Conservation (phyloP, 2,888 invertebrate genomes). For the Acrocyrtus sp. region DNA sequence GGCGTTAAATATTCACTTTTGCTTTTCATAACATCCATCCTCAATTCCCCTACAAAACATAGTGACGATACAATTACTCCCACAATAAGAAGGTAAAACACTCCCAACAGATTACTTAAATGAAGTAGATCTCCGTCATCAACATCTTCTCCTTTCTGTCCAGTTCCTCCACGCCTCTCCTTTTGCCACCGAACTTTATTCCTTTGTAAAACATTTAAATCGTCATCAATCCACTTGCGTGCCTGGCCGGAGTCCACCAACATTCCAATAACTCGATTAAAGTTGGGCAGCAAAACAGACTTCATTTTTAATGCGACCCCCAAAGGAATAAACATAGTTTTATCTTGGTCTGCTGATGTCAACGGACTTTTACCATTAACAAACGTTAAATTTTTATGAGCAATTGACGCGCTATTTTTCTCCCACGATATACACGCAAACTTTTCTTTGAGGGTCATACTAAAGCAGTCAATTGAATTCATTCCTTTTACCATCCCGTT, state of each 20-base stretch:
- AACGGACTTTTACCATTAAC: conserved; percentile 19
- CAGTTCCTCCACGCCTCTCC: not conserved
- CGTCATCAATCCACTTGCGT: conserved; percentile 2
- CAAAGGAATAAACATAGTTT: conserved; percentile 15
- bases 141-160: not conserved
- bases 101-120: conserved; percentile 10
- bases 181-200: conserved; percentile 1
- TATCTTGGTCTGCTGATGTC: conserved; percentile 17
- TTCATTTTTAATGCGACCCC: conserved; percentile 7
- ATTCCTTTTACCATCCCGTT: not conserved
- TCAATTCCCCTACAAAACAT: too few species aligned
- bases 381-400: conserved; percentile 7
- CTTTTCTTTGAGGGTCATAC: not conserved
- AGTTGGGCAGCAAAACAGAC: conserved; percentile 12
- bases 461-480: conserved; percentile 4
- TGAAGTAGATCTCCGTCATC: not conserved
- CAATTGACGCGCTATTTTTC: conserved; percentile 2
- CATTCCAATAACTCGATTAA: conserved; percentile 11
- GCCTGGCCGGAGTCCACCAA: conserved; percentile 14
- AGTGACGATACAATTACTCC: too few species aligned
- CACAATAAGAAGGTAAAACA: conserved; percentile 13
- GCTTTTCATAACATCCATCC: too few species aligned
- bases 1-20: too few species aligned
- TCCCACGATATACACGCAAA: conserved; percentile 25
- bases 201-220: not conserved